Conservation (phyloP, 2,888 invertebrate species). For the Athripsodes cinereus region DNA sequence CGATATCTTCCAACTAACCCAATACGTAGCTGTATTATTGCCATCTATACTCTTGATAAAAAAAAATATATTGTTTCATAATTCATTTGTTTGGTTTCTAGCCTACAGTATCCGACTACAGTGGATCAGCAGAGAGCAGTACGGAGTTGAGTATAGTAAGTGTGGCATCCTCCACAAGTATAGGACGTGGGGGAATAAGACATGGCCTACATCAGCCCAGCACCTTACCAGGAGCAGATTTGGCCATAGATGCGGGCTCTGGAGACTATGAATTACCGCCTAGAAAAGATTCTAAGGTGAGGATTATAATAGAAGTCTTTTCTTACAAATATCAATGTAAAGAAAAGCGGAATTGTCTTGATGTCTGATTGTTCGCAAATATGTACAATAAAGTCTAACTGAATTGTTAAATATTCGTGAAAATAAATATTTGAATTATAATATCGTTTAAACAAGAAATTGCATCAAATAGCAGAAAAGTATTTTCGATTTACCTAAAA, state of each 20-base stretch:
- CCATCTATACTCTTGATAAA: no score
- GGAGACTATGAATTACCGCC: conserved; percentile 33
- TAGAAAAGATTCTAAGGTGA: conserved; percentile 33
- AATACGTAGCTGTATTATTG: no score
- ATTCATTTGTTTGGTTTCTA: conserved; percentile 8
- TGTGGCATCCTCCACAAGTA: conserved; percentile 33
- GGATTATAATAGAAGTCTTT: background rate
- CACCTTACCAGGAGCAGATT: conserved; percentile 28
- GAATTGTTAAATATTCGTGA: background rate
- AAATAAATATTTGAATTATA: no score
- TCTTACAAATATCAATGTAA: background rate
- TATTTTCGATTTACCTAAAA: no score
- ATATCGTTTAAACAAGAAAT: no score
- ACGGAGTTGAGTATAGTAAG: conserved; percentile 37
- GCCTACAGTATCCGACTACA: conserved; percentile 28
- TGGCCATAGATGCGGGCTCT: conserved; percentile 38
- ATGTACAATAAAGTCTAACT: no score
- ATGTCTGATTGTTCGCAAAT: no score
- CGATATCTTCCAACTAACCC: no score
- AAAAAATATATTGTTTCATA: no score
- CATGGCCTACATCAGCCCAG: conserved; percentile 14
- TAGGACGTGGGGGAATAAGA: conserved; percentile 11
- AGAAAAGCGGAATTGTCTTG: no score
- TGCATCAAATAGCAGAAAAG: no score
- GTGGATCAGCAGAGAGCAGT: conserved; percentile 34